Percentiles rank a stretch among this genome's conserved stretches.
phyloP scores from a whole-genome alignment of 2,113 vertebrate genomes.

The Anthoscopus minutus region DNA sequence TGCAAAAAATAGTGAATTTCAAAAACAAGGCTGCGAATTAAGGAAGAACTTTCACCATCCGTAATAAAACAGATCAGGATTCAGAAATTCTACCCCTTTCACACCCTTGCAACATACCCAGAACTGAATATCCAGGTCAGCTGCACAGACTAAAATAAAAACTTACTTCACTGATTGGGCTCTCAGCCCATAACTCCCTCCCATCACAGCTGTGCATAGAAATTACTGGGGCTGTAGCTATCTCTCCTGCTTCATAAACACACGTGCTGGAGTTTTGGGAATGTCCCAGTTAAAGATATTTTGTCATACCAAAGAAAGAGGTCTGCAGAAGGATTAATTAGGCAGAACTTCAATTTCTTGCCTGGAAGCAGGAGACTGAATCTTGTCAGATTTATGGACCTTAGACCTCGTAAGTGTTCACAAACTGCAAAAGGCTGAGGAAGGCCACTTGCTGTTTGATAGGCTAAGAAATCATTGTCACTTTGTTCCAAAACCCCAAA shows the following conservation, averaged over 20 bases:
- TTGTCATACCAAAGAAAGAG: not conserved
- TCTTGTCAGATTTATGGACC: not conserved
- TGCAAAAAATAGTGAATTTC: not conserved
- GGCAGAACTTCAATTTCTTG: not conserved
- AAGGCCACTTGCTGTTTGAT: not conserved
- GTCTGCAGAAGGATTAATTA: not conserved
- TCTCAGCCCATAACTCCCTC: slow-evolving; percentile 16
- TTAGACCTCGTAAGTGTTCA: fast-evolving
- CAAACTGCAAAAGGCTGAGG: not conserved
- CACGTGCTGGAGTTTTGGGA: not conserved
- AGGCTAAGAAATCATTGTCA: not conserved
- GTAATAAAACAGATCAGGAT: slow-evolving; percentile 14
- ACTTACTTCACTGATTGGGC: slow-evolving; percentile 47
- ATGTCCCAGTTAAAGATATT: not conserved
- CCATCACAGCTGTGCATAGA: slow-evolving; percentile 52
- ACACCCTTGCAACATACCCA: slow-evolving; percentile 46
- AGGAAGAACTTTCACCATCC: slow-evolving; percentile 11
- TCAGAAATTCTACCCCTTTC: slow-evolving; percentile 61
- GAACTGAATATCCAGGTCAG: slow-evolving; percentile 63
- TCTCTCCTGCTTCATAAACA: slow-evolving; percentile 9
- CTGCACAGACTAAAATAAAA: slow-evolving; percentile 60
- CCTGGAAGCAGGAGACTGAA: not conserved
- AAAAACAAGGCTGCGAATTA: not conserved
- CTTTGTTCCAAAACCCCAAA: not conserved
- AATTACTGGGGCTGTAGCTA: slow-evolving; percentile 19